Base-by-base conservation (phyloP, 2,113 vertebrate genomes). In the Chionis minor region DNA sequence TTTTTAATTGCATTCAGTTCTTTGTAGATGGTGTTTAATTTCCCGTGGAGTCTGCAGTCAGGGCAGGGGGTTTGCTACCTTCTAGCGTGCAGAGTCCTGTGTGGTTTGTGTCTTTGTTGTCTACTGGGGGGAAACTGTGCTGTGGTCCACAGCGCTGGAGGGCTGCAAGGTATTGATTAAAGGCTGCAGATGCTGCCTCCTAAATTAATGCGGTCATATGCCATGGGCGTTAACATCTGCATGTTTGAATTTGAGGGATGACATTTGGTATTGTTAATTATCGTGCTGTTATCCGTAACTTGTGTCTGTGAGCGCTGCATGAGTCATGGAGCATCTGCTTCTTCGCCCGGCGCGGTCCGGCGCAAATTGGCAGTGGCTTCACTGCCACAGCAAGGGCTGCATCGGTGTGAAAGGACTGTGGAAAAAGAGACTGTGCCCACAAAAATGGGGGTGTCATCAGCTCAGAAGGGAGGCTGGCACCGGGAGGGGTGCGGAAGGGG, bases 301-400 rank as follows among this genome's bases (percentile, higher is more conserved):
- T 84, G 42, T 86, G 87, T 90, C 85, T 91, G 84, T 51, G 65
- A 92, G 78, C 54, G 4, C 35, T 35, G 84, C 52, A 10, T 96
- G 93, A 96, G 72, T 92, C 93, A 92, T 6, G 40, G 73, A 95
- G 95, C 89, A 87, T 90, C 91, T 87, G 93, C 78, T 85, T 7
- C 73, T 87, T 5, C 0, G 27, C 0, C 0, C 75, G 62, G 77
- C 89, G 54, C 59, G 54, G 81, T 11, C 85, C 59, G 21, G 40
- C 21, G 67, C 2, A 10, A 77, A 42, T 54, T 90, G 82, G 67
- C 92, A 92, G 71, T 12, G 14, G 7, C 63, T 86, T 35, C n/a
- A 10, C 86, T 26, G 52, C 74, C 65, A 33, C 81, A 40, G 77
- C 66, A 42, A 56, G 84, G 58, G 12, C 74, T 49, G 54, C 49